phyloP scores from a whole-genome alignment of 2,797 vertebrate genomes.

The Scolopax rusticola region DNA sequence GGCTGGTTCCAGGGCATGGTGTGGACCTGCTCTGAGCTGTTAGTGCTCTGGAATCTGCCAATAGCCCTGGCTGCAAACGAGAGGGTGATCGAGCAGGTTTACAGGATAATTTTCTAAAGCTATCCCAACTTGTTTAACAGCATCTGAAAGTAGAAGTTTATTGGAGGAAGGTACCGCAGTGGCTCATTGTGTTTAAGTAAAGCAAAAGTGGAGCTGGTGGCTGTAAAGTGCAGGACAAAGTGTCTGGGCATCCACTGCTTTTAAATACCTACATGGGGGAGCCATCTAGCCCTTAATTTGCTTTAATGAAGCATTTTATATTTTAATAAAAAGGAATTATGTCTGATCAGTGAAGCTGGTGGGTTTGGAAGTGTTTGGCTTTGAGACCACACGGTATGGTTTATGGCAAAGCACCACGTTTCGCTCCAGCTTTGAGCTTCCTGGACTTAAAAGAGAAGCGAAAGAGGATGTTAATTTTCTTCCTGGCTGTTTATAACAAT shows the following conservation, averaged over 20 bases:
- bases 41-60: neutral
- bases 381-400: neutral
- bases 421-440: neutral
- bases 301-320: conserved; percentile 38
- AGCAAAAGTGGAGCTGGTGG: neutral
- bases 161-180: neutral
- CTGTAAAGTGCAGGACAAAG: neutral
- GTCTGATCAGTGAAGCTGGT: neutral
- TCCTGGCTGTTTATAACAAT: conserved; percentile 27
- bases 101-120: neutral
- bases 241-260: neutral
- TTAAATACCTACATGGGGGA: neutral
- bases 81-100: neutral
- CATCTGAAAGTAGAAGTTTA: neutral
- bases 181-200: neutral
- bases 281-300: conserved; percentile 22
- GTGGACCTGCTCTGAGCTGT: neutral
- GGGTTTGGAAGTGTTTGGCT: neutral
- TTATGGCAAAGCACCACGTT: neutral
- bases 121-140: neutral
- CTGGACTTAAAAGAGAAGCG: neutral
- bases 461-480: conserved; percentile 11
- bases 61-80: neutral
- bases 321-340: conserved; percentile 50
- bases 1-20: neutral